phyloP scores from a whole-genome alignment of 2,797 vertebrate genomes.

The Caiman crocodilus region DNA sequence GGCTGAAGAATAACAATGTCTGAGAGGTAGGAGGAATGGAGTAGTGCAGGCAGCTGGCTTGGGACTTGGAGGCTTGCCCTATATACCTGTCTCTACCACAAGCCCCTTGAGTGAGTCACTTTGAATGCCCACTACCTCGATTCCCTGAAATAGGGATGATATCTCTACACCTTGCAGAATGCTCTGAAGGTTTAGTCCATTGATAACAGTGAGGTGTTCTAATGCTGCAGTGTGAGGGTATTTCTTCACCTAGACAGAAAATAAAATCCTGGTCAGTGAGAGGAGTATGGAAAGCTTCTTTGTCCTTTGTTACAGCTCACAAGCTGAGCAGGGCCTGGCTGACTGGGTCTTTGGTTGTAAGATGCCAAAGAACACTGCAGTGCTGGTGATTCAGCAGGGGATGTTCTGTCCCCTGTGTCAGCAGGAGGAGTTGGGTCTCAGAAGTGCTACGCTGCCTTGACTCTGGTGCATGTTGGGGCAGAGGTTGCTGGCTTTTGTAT shows the following conservation, averaged over 20 bases:
- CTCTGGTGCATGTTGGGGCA: neutral
- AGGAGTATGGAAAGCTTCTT: neutral
- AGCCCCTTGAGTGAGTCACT: neutral
- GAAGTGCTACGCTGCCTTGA: neutral
- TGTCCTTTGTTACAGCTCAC: neutral
- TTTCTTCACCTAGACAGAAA: neutral
- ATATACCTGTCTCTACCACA: neutral
- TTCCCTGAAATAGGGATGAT: neutral
- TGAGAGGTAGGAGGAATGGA: no score
- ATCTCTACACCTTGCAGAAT: neutral
- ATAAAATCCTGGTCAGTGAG: neutral
- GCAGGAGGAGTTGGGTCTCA: neutral
- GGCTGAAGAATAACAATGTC: no score
- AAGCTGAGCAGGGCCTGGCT: neutral
- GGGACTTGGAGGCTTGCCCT: neutral
- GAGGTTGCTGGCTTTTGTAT: neutral
- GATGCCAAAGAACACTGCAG: neutral
- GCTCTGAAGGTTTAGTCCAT: neutral
- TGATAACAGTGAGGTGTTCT: neutral
- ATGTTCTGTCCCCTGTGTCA: no score
- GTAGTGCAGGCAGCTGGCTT: neutral
- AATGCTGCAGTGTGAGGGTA: neutral
- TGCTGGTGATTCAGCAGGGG: neutral
- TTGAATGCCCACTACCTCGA: neutral
- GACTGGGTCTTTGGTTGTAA: neutral